These are phyloP conservation scores for Sminthurinus signatus DNA, from an alignment of 1,140 invertebrate genomes.

Conservation along the genomic window DNA sequence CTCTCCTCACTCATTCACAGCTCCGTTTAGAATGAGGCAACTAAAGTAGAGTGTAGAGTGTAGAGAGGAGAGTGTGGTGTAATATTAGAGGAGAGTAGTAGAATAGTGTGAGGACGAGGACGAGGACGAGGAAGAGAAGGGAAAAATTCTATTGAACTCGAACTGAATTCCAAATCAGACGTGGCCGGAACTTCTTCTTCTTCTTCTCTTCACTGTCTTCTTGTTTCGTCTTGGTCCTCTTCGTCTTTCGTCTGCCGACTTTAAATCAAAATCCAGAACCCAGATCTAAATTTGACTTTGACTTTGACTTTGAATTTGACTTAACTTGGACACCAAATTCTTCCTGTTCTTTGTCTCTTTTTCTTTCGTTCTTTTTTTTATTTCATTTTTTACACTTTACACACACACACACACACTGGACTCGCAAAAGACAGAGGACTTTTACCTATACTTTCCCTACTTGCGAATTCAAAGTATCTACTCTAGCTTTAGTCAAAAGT, in stretches of 20 bases:
- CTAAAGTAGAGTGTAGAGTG: slow-evolving; percentile 9
- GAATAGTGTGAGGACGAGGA: not conserved
- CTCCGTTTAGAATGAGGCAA: slow-evolving; percentile 18
- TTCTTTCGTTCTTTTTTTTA: too few species aligned
- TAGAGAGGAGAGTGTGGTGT: slow-evolving; percentile 4
- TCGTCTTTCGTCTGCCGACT: not conserved
- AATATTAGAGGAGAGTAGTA: slow-evolving; percentile 3
- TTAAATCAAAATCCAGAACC: too few species aligned
- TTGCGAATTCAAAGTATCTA: too few species aligned
- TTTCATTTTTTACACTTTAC: not conserved
- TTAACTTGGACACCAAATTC: too few species aligned
- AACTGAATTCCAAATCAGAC: slow-evolving; percentile 24
- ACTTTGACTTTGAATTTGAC: too few species aligned
- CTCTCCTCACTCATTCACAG: slow-evolving; percentile 4
- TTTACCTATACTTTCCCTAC: not conserved
- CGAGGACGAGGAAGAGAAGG: slow-evolving; percentile 3
- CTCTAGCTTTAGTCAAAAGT: too few species aligned
- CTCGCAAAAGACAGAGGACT: not conserved
- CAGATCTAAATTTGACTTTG: too few species aligned
- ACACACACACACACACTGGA: not conserved
- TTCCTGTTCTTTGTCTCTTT: too few species aligned
- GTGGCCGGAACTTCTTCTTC: not conserved
- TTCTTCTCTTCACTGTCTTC: not conserved
- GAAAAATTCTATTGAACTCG: slow-evolving; percentile 19
- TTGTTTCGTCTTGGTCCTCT: not conserved